Base-by-base conservation (phyloP, 2,797 vertebrate species). In the Hypotaenidia philippensis region DNA sequence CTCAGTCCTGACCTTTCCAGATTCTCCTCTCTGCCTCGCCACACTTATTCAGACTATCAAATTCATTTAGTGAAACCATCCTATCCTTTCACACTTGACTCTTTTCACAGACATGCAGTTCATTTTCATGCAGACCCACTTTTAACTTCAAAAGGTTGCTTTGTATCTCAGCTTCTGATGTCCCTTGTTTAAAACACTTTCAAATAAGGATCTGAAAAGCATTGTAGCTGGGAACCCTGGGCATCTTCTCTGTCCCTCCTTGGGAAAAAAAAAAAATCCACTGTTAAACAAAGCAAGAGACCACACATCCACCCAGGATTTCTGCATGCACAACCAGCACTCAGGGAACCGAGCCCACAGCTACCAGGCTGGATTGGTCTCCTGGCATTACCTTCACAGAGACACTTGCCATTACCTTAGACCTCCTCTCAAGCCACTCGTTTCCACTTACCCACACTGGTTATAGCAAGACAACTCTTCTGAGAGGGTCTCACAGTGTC, bases 121-220 rank as follows among this genome's bases (percentile, higher is more conserved):
- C 95, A 97, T 97, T 97, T 96, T 97, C 96, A 97, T 97, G 95
- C 96, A 96, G 93, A 88, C 95, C 95, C 96, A 96, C 97, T 97
- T 97, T 96, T 95, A 96, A 96, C 95, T 97, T 97, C 97, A 97
- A 97, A 97, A 97, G 96, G 72, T 96, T 97, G 93, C 95, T 97
- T 96, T 97, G 92, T 96, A 95, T 96, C 89, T 92, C 69, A 72
- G 92, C 87, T 86, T 97, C 95, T 97, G 94, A 93, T 84, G 93
- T 95, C 78, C 82, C 95, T 95, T 87, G 91, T 86, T 97, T 96
- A 97, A 97, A 97, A 97, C 87, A 96, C 95, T 97, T 97, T 95
- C 95, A 97, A 94, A 97, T 53, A 87, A 50, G 70, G 92, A 95
- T 93, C 69, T 88, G 75, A 92, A 92, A 92, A 85, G 63, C 5